Evolutionary conservation across 37 sponge, comb jelly and placozoan genomes (phyloP).

Genomic region (Lycopodina hypogea): DNA sequence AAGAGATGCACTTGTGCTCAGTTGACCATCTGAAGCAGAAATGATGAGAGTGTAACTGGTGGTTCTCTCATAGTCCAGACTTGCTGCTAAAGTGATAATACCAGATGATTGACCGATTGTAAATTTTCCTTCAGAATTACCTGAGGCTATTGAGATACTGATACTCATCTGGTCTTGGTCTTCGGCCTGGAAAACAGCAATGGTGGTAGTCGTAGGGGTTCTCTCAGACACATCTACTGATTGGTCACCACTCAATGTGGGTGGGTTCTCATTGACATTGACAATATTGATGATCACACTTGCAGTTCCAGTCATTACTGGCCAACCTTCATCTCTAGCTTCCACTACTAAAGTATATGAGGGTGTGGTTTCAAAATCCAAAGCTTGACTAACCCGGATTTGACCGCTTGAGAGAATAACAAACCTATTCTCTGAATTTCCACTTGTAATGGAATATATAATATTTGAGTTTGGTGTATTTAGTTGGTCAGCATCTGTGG

Average conservation of each 20-base stretch:
- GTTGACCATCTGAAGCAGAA: slow-evolving; percentile 44
- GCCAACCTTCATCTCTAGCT: slow-evolving; percentile 47
- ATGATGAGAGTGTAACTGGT: slow-evolving; percentile 43
- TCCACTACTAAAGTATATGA: slow-evolving; percentile 25
- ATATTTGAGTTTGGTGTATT: slow-evolving; percentile 51
- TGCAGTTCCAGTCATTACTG: slow-evolving; percentile 27
- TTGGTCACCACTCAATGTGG: slow-evolving; percentile 27
- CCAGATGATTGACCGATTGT: slow-evolving; percentile 23
- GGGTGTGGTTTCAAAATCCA: slow-evolving; percentile 45
- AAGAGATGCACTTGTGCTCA: slow-evolving; percentile 12
- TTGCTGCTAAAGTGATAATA: slow-evolving; percentile 34
- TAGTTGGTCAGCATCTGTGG: slow-evolving; percentile 55
- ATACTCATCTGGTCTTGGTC: slow-evolving; percentile 43
- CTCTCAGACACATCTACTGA: slow-evolving; percentile 49
- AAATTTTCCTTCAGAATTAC: slow-evolving; percentile 46
- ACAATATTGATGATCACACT: slow-evolving; percentile 38
- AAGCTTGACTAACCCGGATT: neutral
- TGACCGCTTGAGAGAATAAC: slow-evolving; percentile 14
- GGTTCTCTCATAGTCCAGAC: slow-evolving; percentile 68
- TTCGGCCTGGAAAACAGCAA: slow-evolving; percentile 30
- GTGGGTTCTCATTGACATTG: slow-evolving; percentile 78
- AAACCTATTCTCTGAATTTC: slow-evolving; percentile 16
- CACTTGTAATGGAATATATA: slow-evolving; percentile 18
- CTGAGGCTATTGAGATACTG: slow-evolving; percentile 18
- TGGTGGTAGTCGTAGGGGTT: slow-evolving; percentile 3